Base-by-base conservation (phyloP, 2,888 invertebrate species). In the Cephus nigrinus region DNA sequence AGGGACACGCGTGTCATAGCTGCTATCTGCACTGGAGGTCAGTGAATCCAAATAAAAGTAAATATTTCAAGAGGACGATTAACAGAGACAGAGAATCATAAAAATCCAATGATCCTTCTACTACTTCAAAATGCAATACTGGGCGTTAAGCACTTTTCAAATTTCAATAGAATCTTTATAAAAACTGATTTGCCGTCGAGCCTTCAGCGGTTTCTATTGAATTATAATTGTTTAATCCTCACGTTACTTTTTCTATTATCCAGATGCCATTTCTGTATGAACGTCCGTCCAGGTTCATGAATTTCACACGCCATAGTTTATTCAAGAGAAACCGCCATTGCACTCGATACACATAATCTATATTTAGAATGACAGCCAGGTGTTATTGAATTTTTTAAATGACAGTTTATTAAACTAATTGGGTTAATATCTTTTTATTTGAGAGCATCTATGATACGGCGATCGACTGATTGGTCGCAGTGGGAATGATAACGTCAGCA, bases 1-100 rank as follows among this genome's bases (percentile, higher is more conserved):
- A 95, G 92, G 96, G 96, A 91, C 93, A 94, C 90, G 93, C 97
- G 92, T 97, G 97, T 93, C 94, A 94, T 92, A 95, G 96, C 92
- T 97, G 97, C 93, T 96, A 95, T 93, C 95, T 95, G 91, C 96
- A 96, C 92, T 97, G 96, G 95, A 96, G 96, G 96, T 96, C 95
- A 93, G 93, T 93, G 92, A 86, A 88, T 81, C 85, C 83, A 87
- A 86, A 69, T 75, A 68, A 35, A 82, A 85, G 84, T 84, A 81
- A 85, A 83, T 84, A 84, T 79, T 76, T 81, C 83, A 81, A 71
- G 32, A 71, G 71, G 71, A 71, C 23, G 23, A 23, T 55, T 55
- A 55, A 55, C 9, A 55, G 23, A 9, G 23, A 23, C 55, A 55
- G 55, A 55, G 81, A 81, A 75, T 81, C 76, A 82, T 75, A 80